Conservation (phyloP, 1,140 invertebrate genomes). For the Pinna nobilis region DNA sequence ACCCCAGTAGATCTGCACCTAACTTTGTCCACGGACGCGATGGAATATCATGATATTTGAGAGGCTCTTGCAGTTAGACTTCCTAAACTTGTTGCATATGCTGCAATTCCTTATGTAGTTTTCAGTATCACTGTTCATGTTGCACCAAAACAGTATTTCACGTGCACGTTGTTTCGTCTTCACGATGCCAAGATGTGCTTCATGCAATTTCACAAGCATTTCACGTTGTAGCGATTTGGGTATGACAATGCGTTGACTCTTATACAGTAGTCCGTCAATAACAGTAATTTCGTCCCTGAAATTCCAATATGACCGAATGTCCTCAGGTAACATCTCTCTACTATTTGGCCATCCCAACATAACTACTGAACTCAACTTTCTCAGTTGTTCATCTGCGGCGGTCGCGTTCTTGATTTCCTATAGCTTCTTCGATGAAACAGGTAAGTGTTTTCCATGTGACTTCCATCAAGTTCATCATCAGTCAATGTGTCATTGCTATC, state of each 20-base stretch:
- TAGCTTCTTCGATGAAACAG: conserved; percentile 1
- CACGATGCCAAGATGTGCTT: neutral
- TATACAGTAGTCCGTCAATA: conserved; percentile 12
- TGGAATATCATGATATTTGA: conserved; percentile 21
- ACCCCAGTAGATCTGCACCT: conserved; percentile 21
- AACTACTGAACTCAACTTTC: neutral
- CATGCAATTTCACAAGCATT: neutral
- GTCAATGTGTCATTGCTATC: conserved; percentile 7
- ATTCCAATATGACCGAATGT: neutral
- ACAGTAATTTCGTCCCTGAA: neutral
- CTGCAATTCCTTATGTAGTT: conserved; percentile 14
- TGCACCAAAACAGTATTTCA: neutral
- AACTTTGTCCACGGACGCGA: conserved; percentile 32
- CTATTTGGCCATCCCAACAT: conserved; percentile 6
- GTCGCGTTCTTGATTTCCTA: conserved; percentile 8
- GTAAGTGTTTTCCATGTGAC: conserved; percentile 13
- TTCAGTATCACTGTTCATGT: neutral
- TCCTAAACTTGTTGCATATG: conserved; percentile 39
- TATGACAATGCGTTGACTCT: conserved; percentile 31
- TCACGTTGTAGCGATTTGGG: conserved; percentile 21
- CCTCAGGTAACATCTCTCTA: neutral
- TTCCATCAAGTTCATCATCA: conserved; percentile 22
- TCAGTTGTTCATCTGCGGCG: neutral
- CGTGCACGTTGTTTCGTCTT: conserved; percentile 14
- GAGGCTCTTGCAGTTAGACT: conserved; percentile 23